Evolutionary conservation across 2,113 vertebrate species (phyloP).

Genomic region (Hypocryptadius cinnamomeus): DNA sequence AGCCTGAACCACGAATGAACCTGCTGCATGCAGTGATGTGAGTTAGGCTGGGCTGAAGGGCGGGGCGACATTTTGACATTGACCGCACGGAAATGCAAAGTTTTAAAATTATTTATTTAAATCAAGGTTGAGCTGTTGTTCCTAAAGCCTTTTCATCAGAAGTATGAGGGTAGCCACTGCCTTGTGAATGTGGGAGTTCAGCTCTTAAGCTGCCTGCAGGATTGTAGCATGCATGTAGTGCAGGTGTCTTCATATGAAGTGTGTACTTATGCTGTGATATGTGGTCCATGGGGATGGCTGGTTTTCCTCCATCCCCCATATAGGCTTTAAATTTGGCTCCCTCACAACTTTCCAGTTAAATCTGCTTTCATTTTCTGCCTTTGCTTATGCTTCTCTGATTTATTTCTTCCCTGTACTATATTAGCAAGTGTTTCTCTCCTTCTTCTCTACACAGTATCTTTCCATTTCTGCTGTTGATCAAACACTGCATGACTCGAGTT

Average conservation of each 20-base stretch:
- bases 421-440: background rate
- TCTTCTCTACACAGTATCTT: background rate
- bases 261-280: background rate
- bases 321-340: background rate
- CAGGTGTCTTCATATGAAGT: background rate
- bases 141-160: background rate
- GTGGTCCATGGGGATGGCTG: background rate
- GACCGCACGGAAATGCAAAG: background rate
- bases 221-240: fast-evolving
- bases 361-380: background rate
- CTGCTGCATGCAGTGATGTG: background rate
- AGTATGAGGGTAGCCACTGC: background rate
- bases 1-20: background rate
- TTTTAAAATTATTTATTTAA: background rate
- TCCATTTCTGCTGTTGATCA: background rate
- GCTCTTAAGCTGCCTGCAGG: background rate
- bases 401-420: background rate
- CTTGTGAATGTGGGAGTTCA: background rate
- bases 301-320: background rate
- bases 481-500: fast-evolving
- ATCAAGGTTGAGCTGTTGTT: background rate
- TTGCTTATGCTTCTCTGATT: background rate
- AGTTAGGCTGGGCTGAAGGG: background rate
- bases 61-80: background rate
- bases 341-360: background rate